A percentile compares a stretch with the other conserved stretches of the same genome.
These are phyloP conservation scores for Pogoniulus pusillus DNA, from an alignment of 2,797 vertebrate species.

Conservation along the genomic window DNA sequence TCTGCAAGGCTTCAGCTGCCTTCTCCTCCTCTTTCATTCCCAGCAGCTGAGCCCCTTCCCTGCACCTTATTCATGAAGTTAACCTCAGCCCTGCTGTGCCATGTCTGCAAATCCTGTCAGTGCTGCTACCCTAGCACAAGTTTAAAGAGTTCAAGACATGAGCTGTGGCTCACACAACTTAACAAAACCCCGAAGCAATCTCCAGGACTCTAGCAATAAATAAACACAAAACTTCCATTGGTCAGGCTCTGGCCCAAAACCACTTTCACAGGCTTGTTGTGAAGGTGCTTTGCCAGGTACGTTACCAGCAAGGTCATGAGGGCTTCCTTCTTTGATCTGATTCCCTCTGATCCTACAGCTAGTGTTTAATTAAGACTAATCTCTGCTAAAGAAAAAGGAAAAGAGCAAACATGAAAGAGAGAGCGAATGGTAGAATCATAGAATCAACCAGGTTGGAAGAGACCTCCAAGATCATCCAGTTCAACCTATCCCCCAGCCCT, in stretches of 20 bases:
- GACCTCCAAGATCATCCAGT: too few relatives aligned
- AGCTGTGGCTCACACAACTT: neutral
- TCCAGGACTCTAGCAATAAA: neutral
- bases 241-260: neutral
- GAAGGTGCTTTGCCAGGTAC: neutral
- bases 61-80: neutral
- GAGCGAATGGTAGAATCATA: conserved; percentile 3
- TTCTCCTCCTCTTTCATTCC: too few relatives aligned
- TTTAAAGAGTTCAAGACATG: neutral
- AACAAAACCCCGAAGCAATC: neutral
- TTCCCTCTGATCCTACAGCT: conserved; percentile 23
- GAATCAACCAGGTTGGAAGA: too few relatives aligned
- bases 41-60: too few relatives aligned
- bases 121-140: fast-evolving
- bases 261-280: neutral
- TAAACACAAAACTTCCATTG: neutral
- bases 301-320: neutral
- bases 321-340: conserved; percentile 10
- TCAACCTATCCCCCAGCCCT: too few relatives aligned
- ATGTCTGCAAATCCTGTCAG: neutral
- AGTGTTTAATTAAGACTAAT: conserved; percentile 49
- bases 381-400: conserved; percentile 1
- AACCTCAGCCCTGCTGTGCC: neutral
- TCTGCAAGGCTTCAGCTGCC: too few relatives aligned
- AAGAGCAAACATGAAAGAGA: neutral